phyloP scores from a whole-genome alignment of 2,113 vertebrate species.

The Sapajus apella region DNA sequence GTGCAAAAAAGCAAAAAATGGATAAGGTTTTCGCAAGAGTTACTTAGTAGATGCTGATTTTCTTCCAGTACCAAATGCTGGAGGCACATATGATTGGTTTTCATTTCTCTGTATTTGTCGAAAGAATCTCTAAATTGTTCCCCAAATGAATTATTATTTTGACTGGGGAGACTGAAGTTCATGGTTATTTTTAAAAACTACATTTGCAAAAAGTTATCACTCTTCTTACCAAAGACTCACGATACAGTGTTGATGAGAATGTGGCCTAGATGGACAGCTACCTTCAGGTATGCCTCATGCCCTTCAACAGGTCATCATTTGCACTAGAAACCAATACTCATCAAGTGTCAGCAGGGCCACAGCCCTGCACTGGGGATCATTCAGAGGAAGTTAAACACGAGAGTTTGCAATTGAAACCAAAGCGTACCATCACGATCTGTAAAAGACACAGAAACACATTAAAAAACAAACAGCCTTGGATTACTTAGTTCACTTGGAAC shows the following conservation, averaged over 20 bases:
- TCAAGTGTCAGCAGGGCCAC: neutral
- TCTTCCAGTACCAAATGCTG: neutral
- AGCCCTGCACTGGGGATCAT: neutral
- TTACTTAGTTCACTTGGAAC: neutral
- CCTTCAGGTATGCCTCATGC: accelerated
- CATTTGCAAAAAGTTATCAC: slow-evolving; percentile 12
- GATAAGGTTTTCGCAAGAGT: slow-evolving; percentile 58
- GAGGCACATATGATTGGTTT: neutral
- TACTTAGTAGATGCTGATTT: slow-evolving; percentile 16
- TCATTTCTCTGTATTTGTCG: neutral
- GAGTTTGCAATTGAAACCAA: neutral
- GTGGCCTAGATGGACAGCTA: neutral
- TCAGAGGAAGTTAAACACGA: neutral
- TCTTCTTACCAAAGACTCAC: slow-evolving; percentile 8
- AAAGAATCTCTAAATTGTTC: slow-evolving; percentile 13
- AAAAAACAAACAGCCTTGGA: neutral
- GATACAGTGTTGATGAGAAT: neutral
- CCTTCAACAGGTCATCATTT: neutral
- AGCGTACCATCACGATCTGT: neutral
- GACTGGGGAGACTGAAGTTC: neutral
- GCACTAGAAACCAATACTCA: neutral
- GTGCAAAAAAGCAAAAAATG: slow-evolving; percentile 70
- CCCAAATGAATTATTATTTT: neutral
- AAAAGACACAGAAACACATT: too few relatives aligned
- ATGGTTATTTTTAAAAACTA: neutral